Base-by-base conservation (phyloP, 2,797 vertebrate genomes). In the Cetoscarus ocellatus region DNA sequence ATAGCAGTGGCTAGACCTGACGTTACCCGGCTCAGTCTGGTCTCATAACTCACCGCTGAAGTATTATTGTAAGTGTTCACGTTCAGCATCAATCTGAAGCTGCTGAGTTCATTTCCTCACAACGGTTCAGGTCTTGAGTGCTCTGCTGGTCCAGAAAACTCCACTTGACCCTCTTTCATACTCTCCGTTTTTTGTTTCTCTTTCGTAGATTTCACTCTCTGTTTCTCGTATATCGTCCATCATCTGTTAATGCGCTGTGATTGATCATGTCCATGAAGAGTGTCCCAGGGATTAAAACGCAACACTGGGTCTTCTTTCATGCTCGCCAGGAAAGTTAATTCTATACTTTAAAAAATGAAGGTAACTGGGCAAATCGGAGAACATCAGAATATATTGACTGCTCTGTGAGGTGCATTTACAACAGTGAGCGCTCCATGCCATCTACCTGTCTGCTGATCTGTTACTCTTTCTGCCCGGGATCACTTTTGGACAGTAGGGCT, bases 21-120 rank as follows among this genome's bases (percentile, higher is more conserved):
- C 77, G 73, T 77, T 79, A 57, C 57, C 42, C 72, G 67, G 43
- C 75, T 81, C 47, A 51, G 72, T 7, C 47, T 12, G 40, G 65
- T 75, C 84, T 81, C 80, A 85, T 89, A 89, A 90, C 80, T 90
- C 87, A 89, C 44, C 1, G 6, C 64, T 73, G 66, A 47, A 65
- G 67, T 86, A 61, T 88, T 86, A 73, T 84, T 85, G 39, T 77
- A 84, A 81, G 52, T 55, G 53, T 73, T 68, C 42, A 11, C 52
- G 17, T 78, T 80, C 63, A 34, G 67, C 83, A 84, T 86, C 65
- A 58, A 77, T 84, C 79, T 72, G 35, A 73, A 58, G 61, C 57
- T 4, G 27, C 78, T 83, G 72, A 79, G 73, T 80, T 79, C 56
- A 77, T 77, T 79, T 87, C 79, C 83, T 80, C 64, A 27, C 50